Evolutionary conservation across 2,113 vertebrate genomes (phyloP).

Genomic region (Larimichthys polyactis): DNA sequence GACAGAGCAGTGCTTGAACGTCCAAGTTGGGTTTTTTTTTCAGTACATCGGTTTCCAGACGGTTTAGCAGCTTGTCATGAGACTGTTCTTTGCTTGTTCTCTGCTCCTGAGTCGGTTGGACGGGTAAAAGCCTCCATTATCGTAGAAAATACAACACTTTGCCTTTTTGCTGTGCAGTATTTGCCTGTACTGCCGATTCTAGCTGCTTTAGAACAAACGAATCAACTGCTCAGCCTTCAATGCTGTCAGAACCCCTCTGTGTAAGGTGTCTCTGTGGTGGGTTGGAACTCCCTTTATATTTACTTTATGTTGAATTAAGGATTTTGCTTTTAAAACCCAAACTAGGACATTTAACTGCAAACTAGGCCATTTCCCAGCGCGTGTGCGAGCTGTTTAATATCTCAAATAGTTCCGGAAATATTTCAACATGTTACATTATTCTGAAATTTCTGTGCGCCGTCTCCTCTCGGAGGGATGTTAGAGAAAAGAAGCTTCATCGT

Average conservation of each 20-base stretch:
- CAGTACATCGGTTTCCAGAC: neutral
- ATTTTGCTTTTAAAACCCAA: constrained; percentile 37
- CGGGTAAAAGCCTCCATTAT: neutral
- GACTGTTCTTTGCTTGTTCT: neutral
- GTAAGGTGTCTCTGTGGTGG: constrained; percentile 21
- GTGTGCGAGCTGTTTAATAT: constrained; percentile 46
- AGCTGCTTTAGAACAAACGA: neutral
- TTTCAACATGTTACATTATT: constrained; percentile 62
- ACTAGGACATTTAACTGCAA: constrained; percentile 61
- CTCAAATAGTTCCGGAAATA: constrained; percentile 45
- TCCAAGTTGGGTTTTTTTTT: neutral
- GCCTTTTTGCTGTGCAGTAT: neutral
- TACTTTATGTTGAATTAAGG: constrained; percentile 31
- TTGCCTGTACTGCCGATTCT: neutral
- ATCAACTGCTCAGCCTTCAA: constrained; percentile 4
- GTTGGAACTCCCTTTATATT: constrained; percentile 16
- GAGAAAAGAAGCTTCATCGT: constrained; percentile 37
- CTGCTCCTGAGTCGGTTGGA: neutral
- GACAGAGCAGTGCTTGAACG: neutral
- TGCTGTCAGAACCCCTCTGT: neutral
- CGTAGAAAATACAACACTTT: neutral
- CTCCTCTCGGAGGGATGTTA: constrained; percentile 38
- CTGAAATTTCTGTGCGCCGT: constrained; percentile 4
- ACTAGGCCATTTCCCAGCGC: constrained; percentile 47
- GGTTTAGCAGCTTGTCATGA: neutral